A percentile compares a stretch with the other conserved stretches of the same genome.
These are phyloP conservation scores for Hylomyscus alleni DNA, from an alignment of 2,797 vertebrate species.

Conservation along the genomic window DNA sequence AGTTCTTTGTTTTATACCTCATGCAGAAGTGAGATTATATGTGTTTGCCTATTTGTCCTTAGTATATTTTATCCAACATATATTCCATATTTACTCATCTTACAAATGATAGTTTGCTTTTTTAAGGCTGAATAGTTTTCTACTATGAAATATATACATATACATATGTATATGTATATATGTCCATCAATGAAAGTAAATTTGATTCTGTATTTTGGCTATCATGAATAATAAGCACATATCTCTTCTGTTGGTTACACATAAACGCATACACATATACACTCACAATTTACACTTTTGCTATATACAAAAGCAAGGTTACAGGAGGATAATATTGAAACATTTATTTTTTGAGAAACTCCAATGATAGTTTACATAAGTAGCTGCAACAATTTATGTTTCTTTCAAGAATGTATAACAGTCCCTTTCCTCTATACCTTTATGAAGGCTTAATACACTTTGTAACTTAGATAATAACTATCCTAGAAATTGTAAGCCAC, in stretches of 20 bases:
- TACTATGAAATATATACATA: too few species aligned
- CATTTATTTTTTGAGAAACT: neutral
- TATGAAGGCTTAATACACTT: neutral
- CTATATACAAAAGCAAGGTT: neutral
- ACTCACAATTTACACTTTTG: neutral
- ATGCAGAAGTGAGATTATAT: neutral
- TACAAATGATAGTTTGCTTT: neutral
- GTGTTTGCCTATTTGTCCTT: neutral
- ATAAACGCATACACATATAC: neutral
- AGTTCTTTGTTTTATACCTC: neutral
- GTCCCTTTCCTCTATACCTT: neutral
- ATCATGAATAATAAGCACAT: neutral
- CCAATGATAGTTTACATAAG: neutral
- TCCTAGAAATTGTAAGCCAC: neutral
- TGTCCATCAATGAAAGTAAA: neutral
- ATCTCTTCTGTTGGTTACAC: neutral
- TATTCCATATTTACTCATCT: neutral
- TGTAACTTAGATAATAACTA: neutral
- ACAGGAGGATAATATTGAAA: neutral
- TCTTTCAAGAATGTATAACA: neutral
- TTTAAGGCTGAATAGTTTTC: neutral
- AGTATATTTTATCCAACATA: neutral
- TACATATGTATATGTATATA: too few species aligned
- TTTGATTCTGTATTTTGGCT: neutral
- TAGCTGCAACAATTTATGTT: neutral